Base-by-base conservation (phyloP, 2,888 invertebrate species). In the Chirona hameri region DNA sequence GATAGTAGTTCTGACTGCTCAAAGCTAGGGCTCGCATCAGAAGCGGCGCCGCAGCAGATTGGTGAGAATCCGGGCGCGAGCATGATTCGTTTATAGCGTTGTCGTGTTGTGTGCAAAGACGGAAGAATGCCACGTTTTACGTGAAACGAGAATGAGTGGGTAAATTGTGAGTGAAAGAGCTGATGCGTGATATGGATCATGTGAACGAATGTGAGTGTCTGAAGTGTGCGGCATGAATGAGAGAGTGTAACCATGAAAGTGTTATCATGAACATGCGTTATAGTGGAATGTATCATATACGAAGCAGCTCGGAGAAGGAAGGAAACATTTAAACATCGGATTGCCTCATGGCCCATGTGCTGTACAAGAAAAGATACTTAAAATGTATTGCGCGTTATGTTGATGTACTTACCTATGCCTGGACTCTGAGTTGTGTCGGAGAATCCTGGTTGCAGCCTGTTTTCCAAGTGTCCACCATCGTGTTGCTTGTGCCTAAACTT, bases 1-100 rank as follows among this genome's bases (percentile, higher is more conserved):
- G 82, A 76, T 79, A 52, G 82, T 82, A 82, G 72, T 82, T 69
- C 55, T 29, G 55, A 31, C 82, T 72, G 82, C 79, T 72, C 76
- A 79, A 65, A 76, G 76, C 46, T 46, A 46, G 76, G 10, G 21
- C 39, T n/a, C 1, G 27, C 7, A n/a, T 65, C 65, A 1, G 65
- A 27, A 10, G 7, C n/a, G 65, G 27, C 27, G 65, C 65, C 65
- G 65, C n/a, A 27, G 65, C n/a, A 65, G n/a, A 65, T 24, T 27
- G 65, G 0, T 27, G 24, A 60, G 60, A 21, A 7, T 0, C 24
- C 60, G 7, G 60, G 60, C 24, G 24, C 14, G 24, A 60, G 21
- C 7, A 24, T 60, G n/a, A 27, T 10, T 2, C 65, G 65, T 65
- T 65, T 27, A 65, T 27, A 65, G 65, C 9, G 24, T 60, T 18